phyloP scores from a whole-genome alignment of 2,113 vertebrate species.

The Gadus chalcogrammus region DNA sequence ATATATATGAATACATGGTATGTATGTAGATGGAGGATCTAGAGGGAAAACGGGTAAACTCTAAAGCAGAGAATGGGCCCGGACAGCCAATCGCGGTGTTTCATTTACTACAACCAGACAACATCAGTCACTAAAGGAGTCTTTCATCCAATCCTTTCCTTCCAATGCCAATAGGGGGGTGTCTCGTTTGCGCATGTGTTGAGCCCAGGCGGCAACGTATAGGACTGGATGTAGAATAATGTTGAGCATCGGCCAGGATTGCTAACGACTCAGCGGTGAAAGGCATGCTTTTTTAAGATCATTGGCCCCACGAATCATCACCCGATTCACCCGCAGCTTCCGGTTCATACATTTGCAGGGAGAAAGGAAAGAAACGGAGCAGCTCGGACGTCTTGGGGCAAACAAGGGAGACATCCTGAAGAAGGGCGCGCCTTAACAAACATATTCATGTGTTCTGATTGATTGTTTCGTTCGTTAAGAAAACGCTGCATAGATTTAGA shows the following conservation, averaged over 20 bases:
- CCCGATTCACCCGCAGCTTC: slow-evolving; percentile 17
- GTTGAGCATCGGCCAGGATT: slow-evolving; percentile 50
- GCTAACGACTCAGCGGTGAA: slow-evolving; percentile 52
- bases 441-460: no score
- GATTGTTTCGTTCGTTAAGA: no score
- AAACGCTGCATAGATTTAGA: slow-evolving; percentile 54
- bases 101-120: no score
- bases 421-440: no score
- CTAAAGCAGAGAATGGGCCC: no score
- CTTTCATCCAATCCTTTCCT: not conserved
- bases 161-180: slow-evolving; percentile 33
- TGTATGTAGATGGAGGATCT: no score
- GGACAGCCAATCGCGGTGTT: no score
- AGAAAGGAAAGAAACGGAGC: not conserved
- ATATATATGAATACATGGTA: not conserved
- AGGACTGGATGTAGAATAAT: slow-evolving; percentile 52
- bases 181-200: slow-evolving; percentile 65
- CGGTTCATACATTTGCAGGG: slow-evolving; percentile 32
- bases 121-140: no score
- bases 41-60: no score
- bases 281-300: slow-evolving; percentile 31
- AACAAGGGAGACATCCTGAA: no score
- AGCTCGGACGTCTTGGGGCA: not conserved
- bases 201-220: slow-evolving; percentile 44
- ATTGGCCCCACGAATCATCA: slow-evolving; percentile 20